Evolutionary conservation across 2,113 vertebrate genomes (phyloP).

Genomic region (Callopanchax toddi): DNA sequence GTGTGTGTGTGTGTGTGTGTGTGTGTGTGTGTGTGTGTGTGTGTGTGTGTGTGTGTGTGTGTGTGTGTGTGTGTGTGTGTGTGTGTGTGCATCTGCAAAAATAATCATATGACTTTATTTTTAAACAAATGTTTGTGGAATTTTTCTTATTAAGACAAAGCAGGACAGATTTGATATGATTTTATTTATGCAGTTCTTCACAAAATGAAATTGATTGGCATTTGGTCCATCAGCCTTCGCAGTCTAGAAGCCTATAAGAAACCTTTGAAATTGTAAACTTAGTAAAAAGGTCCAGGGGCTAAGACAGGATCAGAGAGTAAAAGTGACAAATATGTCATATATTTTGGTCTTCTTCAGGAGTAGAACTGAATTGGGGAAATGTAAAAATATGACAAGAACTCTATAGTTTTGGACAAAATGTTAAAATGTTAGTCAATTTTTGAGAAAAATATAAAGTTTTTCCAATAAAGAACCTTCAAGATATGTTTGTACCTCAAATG

Average conservation of each 20-base stretch:
- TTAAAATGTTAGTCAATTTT: slow-evolving; percentile 18
- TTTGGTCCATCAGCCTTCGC: slow-evolving; percentile 60
- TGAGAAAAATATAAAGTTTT: slow-evolving; percentile 23
- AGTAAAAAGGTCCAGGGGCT: slow-evolving; percentile 24
- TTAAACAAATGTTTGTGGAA: not conserved
- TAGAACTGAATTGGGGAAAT: slow-evolving; percentile 9
- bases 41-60: no score
- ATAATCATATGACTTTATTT: no score
- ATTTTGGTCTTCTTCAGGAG: slow-evolving; percentile 33
- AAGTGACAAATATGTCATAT: slow-evolving; percentile 24
- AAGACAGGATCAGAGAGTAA: slow-evolving; percentile 25
- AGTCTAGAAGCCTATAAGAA: slow-evolving; percentile 46
- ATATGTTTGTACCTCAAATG: not conserved
- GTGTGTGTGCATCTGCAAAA: no score
- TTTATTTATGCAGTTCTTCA: slow-evolving; percentile 73
- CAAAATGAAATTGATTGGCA: slow-evolving; percentile 55
- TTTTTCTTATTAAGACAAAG: no score
- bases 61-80: no score
- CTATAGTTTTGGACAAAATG: slow-evolving; percentile 12
- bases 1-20: no score
- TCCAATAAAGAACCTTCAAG: not conserved
- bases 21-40: no score
- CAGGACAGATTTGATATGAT: slow-evolving; percentile 37
- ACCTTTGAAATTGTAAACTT: slow-evolving; percentile 45
- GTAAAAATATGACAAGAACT: slow-evolving; percentile 30